Evolutionary conservation across 2,888 invertebrate species (phyloP).

Genomic region (Hofmannophila pseudospretella): DNA sequence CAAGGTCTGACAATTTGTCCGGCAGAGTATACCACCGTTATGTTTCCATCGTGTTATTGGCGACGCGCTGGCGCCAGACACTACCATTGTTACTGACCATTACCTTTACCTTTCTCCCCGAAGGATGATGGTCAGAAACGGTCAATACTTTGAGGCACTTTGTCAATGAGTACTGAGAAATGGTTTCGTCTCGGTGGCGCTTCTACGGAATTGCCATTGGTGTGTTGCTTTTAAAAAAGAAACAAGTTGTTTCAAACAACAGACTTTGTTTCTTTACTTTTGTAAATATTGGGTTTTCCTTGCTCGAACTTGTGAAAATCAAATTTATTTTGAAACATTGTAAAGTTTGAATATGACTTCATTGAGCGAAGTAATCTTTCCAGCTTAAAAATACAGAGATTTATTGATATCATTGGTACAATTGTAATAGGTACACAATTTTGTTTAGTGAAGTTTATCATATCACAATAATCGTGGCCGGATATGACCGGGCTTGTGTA

Average conservation of each 20-base stretch:
- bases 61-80: constrained; percentile 66
- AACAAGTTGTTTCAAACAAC: too few relatives aligned
- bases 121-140: constrained; percentile 31
- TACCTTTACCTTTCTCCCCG: constrained; percentile 32
- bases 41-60: constrained; percentile 35
- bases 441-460: too few relatives aligned
- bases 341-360: too few relatives aligned
- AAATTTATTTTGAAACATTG: too few relatives aligned
- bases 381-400: too few relatives aligned
- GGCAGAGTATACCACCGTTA: constrained; percentile 53
- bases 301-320: not conserved
- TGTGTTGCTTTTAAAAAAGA: constrained; percentile 12
- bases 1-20: constrained; percentile 34
- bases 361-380: too few relatives aligned
- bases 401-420: too few relatives aligned
- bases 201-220: constrained; percentile 23
- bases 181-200: constrained; percentile 35
- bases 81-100: constrained; percentile 42
- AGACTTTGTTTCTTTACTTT: constrained; percentile 7
- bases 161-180: constrained; percentile 24
- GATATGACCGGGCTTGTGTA: constrained; percentile 31
- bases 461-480: constrained; percentile 53
- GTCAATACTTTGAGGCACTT: constrained; percentile 31
- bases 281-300: constrained; percentile 3
- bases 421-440: too few relatives aligned